Base-by-base conservation (phyloP, 2,797 vertebrate genomes). In the Passerculus sandwichensis region DNA sequence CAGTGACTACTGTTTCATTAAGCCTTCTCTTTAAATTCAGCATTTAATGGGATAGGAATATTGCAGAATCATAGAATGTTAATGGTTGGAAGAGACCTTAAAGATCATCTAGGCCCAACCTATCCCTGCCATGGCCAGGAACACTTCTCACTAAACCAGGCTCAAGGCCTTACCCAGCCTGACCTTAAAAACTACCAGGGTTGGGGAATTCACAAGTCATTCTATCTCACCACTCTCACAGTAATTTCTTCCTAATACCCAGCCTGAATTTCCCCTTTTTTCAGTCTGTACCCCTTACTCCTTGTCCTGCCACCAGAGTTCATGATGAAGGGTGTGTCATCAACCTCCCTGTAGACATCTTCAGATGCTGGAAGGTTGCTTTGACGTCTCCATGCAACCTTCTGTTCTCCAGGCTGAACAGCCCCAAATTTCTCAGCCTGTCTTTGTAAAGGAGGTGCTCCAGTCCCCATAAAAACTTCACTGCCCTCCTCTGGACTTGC, bases 31-130 rank as follows among this genome's bases (percentile, higher is more conserved):
- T 93, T 73, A 80, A 83, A 85, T 80, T 72, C 18, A 59, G 4
- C 7, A 6, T 81, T 78, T 75, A 79, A 75, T n/a, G 23, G 26
- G 19, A 34, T 29, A 76, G 13, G 45, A 76, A 50, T 77, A n/a
- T 54, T 32, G 66, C 14, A 48, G 60, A 78, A 60, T 48, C 0
- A 0, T 54, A 20, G 30, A 53, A 66, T 7, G 2, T 11, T 32
- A 54, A 44, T 27, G 13, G 22, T 60, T 90, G 18, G 34, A 42
- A 78, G 27, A 3, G 34, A n/a, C 22, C 22, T 72, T 29, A 72
- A 54, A 48, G 26, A 19, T 36, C 15, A 34, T 23, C 18, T 32
- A 14, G 29, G 25, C 21, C 25, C 26, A 32, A 27, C 2, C 13
- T 10, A n/a, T n/a, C 9, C 4, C 13, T 34, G 10, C 47, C 13